Evolutionary conservation across 2,113 vertebrate genomes (phyloP).

Genomic region (Reinhardtius hippoglossoides): DNA sequence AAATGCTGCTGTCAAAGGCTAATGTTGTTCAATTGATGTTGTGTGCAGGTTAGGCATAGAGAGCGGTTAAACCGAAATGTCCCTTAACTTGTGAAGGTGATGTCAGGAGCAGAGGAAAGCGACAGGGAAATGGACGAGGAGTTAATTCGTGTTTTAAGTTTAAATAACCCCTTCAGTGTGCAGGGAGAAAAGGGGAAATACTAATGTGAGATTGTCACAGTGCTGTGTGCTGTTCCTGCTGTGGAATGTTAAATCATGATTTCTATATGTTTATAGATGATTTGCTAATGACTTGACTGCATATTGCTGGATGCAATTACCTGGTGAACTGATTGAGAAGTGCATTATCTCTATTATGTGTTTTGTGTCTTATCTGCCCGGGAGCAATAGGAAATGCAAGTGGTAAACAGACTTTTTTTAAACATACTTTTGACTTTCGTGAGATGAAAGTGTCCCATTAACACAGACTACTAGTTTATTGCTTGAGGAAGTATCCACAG

Average conservation of each 20-base stretch:
- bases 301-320: conserved; percentile 6
- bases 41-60: neutral
- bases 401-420: neutral
- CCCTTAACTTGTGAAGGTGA: neutral
- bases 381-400: neutral
- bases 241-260: conserved; percentile 2
- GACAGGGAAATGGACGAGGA: neutral
- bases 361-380: neutral
- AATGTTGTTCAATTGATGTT: conserved; percentile 9
- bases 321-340: conserved; percentile 18
- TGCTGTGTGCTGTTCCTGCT: conserved; percentile 3
- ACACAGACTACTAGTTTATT: neutral
- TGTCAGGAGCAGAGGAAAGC: neutral
- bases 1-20: conserved; percentile 32
- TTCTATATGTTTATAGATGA: neutral
- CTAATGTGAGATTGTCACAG: neutral
- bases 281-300: conserved; percentile 27
- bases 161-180: neutral
- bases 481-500: neutral
- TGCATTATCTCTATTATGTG: neutral
- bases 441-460: neutral
- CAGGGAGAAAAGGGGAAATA: conserved; percentile 1
- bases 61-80: neutral
- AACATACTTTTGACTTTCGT: neutral
- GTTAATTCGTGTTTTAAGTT: neutral